These are phyloP conservation scores for Cryptocephalus moraei DNA, from an alignment of 2,888 invertebrate species.

Conservation along the genomic window DNA sequence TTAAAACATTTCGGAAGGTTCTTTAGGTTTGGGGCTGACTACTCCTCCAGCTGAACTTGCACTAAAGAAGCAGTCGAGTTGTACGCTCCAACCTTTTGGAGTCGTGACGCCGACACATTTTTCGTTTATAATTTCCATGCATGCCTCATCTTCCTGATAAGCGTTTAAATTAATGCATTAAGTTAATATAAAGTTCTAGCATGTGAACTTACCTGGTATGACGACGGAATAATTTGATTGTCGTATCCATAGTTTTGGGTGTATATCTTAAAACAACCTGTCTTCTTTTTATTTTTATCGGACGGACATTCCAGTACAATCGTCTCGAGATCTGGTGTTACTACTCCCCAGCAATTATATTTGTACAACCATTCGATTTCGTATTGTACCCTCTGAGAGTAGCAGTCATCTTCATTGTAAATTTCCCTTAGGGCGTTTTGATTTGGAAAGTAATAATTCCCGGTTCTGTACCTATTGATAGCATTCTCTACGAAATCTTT, in stretches of 20 bases:
- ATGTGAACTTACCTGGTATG: not conserved
- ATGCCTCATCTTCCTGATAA: no score
- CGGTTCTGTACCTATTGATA: not conserved
- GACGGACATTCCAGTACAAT: not conserved
- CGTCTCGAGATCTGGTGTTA: not conserved
- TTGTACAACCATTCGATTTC: no score
- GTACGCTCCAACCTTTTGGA: not conserved
- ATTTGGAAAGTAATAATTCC: not conserved
- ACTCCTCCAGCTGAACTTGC: no score
- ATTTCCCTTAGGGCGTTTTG: not conserved
- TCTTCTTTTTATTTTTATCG: not conserved
- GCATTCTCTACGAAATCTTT: no score
- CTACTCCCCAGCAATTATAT: not conserved
- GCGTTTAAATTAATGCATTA: no score
- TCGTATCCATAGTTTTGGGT: not conserved
- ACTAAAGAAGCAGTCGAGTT: not conserved
- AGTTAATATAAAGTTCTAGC: not conserved
- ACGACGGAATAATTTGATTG: not conserved
- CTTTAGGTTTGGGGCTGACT: no score
- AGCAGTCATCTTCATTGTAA: no score
- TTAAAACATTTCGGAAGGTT: no score
- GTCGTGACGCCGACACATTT: not conserved
- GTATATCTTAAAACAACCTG: conserved; percentile 1
- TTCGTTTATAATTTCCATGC: not conserved
- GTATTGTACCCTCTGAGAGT: no score